A percentile compares a stretch with the other conserved stretches of the same genome.
Evolutionary conservation across 2,797 vertebrate species (phyloP).

Genomic region (Anniella stebbinsi): DNA sequence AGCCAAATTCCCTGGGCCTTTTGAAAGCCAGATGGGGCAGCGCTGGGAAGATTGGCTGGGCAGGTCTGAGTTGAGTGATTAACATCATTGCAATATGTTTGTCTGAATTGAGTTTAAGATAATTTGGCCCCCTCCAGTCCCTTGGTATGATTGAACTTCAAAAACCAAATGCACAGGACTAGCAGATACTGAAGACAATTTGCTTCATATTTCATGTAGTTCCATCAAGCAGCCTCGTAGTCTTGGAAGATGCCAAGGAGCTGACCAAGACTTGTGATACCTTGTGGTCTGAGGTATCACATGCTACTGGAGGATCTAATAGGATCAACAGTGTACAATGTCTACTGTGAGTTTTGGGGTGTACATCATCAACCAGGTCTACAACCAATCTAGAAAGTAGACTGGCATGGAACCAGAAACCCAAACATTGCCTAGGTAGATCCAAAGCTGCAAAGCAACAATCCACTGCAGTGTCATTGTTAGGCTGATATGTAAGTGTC

Average conservation of each 20-base stretch:
- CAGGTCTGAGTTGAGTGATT: conserved; percentile 15
- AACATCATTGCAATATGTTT: conserved; percentile 8
- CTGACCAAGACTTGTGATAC: not conserved
- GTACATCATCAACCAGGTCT: not conserved
- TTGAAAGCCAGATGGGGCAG: conserved; percentile 30
- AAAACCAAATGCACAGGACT: not conserved
- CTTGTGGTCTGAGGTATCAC: not conserved
- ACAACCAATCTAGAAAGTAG: not conserved
- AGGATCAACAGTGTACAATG: not conserved
- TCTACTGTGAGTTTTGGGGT: not conserved
- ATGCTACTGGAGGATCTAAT: not conserved
- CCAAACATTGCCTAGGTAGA: not conserved
- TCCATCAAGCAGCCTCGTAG: not conserved
- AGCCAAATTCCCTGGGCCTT: conserved; percentile 31
- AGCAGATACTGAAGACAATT: not conserved
- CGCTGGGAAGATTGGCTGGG: conserved; percentile 7
- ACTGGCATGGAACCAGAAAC: not conserved
- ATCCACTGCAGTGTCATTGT: not conserved
- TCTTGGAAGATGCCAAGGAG: not conserved
- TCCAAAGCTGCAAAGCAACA: not conserved
- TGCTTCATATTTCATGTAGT: not conserved
- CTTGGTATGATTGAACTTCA: not conserved
- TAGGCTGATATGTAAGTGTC: not conserved
- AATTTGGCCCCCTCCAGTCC: not conserved
- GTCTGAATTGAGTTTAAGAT: not conserved